Conservation (phyloP, 2,113 vertebrate species). For the Gnathonemus echidnorhynchus region DNA sequence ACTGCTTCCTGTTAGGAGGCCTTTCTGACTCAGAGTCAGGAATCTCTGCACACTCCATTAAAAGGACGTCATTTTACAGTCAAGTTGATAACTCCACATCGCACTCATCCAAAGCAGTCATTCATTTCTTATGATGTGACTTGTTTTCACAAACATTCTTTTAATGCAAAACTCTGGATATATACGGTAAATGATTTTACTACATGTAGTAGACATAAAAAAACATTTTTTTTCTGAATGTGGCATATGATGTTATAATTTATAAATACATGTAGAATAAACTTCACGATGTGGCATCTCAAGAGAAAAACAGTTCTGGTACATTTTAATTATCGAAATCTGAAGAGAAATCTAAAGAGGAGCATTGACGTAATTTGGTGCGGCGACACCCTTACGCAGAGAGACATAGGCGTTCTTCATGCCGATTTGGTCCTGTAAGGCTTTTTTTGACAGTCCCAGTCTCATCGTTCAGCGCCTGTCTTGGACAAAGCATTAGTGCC, state of each 20-base stretch:
- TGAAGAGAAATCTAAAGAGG: background rate
- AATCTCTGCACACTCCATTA: conserved; percentile 8
- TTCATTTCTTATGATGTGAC: background rate
- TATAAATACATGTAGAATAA: background rate
- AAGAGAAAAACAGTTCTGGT: background rate
- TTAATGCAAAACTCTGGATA: background rate
- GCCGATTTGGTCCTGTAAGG: background rate
- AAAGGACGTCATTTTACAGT: background rate
- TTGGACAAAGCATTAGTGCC: background rate
- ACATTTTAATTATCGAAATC: background rate
- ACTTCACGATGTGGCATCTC: background rate
- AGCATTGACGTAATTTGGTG: background rate
- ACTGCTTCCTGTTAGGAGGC: background rate
- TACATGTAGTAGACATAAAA: background rate
- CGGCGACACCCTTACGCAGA: background rate
- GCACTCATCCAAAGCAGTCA: background rate
- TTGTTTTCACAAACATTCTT: background rate
- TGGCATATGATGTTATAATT: background rate
- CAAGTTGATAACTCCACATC: background rate
- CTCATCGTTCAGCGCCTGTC: background rate
- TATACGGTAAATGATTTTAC: background rate
- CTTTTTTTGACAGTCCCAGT: background rate
- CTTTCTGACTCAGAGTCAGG: background rate
- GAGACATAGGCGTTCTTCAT: background rate
- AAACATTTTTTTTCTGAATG: background rate